Evolutionary conservation across 2,113 vertebrate genomes (phyloP), one percentile per base, ranked within the genome.

Genomic region (Lasiurus borealis): DNA sequence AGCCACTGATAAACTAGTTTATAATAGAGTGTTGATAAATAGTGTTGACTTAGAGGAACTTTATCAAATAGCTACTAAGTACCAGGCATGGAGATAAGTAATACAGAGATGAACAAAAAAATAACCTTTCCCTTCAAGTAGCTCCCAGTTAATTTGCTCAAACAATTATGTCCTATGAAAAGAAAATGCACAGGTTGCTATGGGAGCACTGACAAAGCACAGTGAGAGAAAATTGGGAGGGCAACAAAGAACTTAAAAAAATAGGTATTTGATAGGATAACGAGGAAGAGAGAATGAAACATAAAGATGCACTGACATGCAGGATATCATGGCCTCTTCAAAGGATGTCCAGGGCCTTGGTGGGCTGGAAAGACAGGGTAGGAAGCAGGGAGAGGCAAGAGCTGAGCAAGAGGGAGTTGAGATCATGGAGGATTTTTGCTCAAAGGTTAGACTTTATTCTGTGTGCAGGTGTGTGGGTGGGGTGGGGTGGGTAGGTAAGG

Each of bases 51-150:
- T 52, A 48, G 57, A 54, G 71, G 80, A 94, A 85, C 66, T 66
- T 95, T 54, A 92, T 80, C 82, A 81, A 92, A 85, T 91, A 57
- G n/a, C 57, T 89, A 16, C 16, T 72, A 80, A 93, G 19, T 76
- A 69, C 31, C 23, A 71, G 64, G 48, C 36, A 91, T 72, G 46
- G 48, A 62, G n/a, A 21, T 83, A 80, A 72, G 46, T 48, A 83
- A 73, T 44, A 69, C 6, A 86, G 50, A 87, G 40, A 18, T 59
- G 59, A 93, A 84, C 21, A 82, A 80, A 94, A 76, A 92, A 76
- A 59, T 57, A 64, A n/a, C 9, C 4, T 62, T 88, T 91, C 54
- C 36, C 6, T 88, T 88, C 64, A 66, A 73, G 68, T 6, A 25
- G 27, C 57, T 93, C 36, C 15, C 9, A 15, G 27, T 76, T 69